phyloP scores from a whole-genome alignment of 2,888 invertebrate species.

The Toxonevra muliebris region DNA sequence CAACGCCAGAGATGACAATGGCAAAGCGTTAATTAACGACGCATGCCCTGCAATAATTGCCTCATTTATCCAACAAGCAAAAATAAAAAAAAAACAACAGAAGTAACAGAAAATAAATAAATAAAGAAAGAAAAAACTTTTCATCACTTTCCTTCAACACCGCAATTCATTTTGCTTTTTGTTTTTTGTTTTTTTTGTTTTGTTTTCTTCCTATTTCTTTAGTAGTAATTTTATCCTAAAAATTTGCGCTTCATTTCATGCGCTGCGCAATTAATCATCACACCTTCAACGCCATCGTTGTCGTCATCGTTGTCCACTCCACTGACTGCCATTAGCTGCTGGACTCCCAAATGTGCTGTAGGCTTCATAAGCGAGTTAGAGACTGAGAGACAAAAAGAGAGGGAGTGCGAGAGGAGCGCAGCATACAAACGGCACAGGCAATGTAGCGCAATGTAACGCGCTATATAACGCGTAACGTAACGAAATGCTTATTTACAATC shows the following conservation, averaged over 20 bases:
- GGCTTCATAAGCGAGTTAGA: no score
- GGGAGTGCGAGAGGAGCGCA: no score
- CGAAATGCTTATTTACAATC: conserved; percentile 43
- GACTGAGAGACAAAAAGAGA: no score
- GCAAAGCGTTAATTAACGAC: conserved; percentile 25
- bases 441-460: no score
- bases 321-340: no score
- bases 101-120: background rate
- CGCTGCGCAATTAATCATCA: conserved; percentile 30
- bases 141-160: background rate
- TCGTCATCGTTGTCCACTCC: conserved; percentile 1
- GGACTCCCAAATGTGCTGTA: no score
- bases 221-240: background rate
- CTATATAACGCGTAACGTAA: no score
- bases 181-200: background rate
- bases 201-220: conserved; percentile 12
- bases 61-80: conserved; percentile 7
- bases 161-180: background rate
- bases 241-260: conserved; percentile 11
- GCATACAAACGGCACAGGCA: no score
- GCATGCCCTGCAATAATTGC: conserved; percentile 21
- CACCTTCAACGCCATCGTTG: conserved; percentile 11
- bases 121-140: background rate
- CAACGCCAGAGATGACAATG: background rate
- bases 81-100: background rate